Evolutionary conservation across 2,797 vertebrate genomes (phyloP).

Genomic region (Antrozous pallidus): DNA sequence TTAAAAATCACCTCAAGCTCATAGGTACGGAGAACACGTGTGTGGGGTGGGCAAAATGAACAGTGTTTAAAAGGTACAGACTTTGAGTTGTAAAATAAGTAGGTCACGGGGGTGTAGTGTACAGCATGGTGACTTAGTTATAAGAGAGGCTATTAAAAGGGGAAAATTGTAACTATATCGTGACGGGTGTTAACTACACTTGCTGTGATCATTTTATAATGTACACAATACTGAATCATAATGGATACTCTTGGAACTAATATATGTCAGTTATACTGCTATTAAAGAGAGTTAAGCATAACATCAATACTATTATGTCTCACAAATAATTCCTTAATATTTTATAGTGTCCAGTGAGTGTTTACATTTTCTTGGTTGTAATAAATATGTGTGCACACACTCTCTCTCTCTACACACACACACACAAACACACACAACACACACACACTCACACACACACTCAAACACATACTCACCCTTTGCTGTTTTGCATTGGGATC

Average conservation of each 20-base stretch:
- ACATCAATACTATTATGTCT: background rate
- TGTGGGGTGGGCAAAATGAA: background rate
- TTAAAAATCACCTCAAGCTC: background rate
- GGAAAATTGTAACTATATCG: background rate
- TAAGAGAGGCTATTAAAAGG: background rate
- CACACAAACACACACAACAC: too few relatives aligned
- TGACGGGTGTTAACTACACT: background rate
- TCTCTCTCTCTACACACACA: too few relatives aligned
- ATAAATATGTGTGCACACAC: fast-evolving
- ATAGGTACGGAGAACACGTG: background rate
- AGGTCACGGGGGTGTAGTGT: too few relatives aligned
- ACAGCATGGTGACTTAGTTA: too few relatives aligned
- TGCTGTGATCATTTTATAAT: background rate
- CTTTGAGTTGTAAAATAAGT: background rate
- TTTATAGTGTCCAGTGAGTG: background rate
- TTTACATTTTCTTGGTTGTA: background rate
- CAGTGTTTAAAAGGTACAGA: background rate
- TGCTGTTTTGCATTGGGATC: background rate
- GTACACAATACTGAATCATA: background rate
- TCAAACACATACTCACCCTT: background rate
- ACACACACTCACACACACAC: too few relatives aligned
- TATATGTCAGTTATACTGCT: background rate
- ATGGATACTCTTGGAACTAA: background rate
- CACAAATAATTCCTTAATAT: background rate
- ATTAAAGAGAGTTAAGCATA: background rate